Conservation (phyloP, 1,140 invertebrate species). For the Harlomillsia oculata region DNA sequence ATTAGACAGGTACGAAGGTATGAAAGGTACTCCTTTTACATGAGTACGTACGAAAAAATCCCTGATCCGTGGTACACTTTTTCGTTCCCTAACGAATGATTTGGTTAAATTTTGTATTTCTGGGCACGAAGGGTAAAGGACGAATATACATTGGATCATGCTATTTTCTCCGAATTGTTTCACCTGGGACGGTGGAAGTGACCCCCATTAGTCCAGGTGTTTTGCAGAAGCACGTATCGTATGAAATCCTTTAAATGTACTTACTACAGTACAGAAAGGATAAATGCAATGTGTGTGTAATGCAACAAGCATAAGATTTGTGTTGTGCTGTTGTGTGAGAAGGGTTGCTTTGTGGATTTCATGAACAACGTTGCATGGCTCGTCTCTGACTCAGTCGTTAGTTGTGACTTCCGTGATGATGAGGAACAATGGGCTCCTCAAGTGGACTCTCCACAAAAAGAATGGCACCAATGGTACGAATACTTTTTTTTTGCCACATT, state of each 20-base stretch:
- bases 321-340: neutral
- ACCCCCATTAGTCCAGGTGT: too few relatives aligned
- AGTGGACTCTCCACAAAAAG: constrained; percentile 35
- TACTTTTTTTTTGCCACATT: constrained; percentile 2
- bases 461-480: constrained; percentile 30
- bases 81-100: too few relatives aligned
- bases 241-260: neutral
- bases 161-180: too few relatives aligned
- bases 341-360: neutral
- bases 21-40: too few relatives aligned
- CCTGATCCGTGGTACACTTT: too few relatives aligned
- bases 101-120: too few relatives aligned
- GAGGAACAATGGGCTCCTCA: constrained; percentile 34
- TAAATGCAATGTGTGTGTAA: neutral
- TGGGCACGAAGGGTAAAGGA: too few relatives aligned
- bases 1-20: too few relatives aligned
- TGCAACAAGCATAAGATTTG: constrained; percentile 4
- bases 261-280: neutral
- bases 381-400: constrained; percentile 7
- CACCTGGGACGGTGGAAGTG: too few relatives aligned
- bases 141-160: too few relatives aligned
- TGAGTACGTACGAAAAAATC: too few relatives aligned
- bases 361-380: neutral
- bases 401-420: constrained; percentile 32
- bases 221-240: neutral